phyloP scores from a whole-genome alignment of 2,113 vertebrate species.

The Microtus oregoni region DNA sequence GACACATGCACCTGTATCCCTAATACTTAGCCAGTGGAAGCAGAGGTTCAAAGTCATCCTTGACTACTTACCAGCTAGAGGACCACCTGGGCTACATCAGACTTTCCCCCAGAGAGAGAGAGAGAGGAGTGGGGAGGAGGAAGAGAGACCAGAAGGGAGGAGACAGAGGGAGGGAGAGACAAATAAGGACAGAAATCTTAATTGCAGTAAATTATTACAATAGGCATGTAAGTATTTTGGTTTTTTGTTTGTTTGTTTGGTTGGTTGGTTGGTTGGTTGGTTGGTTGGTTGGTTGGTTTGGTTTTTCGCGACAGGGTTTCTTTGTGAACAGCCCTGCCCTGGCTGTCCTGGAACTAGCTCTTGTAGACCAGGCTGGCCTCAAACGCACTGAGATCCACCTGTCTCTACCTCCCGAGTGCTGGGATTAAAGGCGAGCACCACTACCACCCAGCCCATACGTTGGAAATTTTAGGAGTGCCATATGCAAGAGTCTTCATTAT shows the following conservation, averaged over 20 bases:
- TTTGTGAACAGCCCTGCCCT: too few species aligned
- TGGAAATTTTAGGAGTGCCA: neutral
- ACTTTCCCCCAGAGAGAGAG: neutral
- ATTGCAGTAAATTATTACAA: neutral
- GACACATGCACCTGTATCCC: neutral
- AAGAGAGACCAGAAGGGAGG: rapidly evolving
- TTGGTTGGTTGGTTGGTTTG: too few species aligned
- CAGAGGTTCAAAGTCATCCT: neutral
- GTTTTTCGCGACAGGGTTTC: too few species aligned
- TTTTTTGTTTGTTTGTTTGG: too few species aligned
- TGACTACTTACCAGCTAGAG: neutral
- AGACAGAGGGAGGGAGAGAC: neutral
- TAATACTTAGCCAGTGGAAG: neutral
- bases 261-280: too few species aligned
- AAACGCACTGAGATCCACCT: too few species aligned
- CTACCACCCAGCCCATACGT: neutral
- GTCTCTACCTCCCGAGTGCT: too few species aligned
- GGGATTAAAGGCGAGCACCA: too few species aligned
- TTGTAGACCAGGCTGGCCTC: too few species aligned
- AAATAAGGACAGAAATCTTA: constrained; percentile 25
- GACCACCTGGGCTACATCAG: neutral
- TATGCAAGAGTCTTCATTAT: neutral
- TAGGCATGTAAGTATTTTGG: neutral
- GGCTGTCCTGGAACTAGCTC: too few species aligned
- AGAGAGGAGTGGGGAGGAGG: too few species aligned